Evolutionary conservation across 1,140 invertebrate species (phyloP).

Genomic region (Helicoverpa zea): DNA sequence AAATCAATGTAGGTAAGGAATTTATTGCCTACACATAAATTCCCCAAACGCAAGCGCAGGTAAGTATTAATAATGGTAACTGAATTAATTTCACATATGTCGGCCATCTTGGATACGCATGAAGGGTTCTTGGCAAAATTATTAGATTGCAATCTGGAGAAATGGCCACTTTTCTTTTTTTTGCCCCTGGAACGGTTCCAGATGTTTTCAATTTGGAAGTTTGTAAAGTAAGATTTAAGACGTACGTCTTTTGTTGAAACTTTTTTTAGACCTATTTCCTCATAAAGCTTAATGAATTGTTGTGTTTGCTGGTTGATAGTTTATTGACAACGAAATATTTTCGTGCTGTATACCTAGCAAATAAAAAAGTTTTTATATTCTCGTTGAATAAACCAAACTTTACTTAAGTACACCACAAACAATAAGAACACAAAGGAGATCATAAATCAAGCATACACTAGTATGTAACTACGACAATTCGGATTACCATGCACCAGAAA

Average conservation of each 20-base stretch:
- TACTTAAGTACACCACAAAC: conserved; percentile 5
- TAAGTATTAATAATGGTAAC: conserved; percentile 56
- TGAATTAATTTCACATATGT: conserved; percentile 55
- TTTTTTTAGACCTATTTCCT: neutral
- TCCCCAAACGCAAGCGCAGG: conserved; percentile 47
- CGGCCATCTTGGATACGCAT: neutral
- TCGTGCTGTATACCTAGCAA: neutral
- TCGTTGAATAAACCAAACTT: conserved; percentile 5
- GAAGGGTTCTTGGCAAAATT: conserved; percentile 47
- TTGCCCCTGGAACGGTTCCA: conserved; percentile 35
- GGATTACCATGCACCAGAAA: conserved; percentile 41
- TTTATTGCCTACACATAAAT: conserved; percentile 48
- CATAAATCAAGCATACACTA: conserved; percentile 36
- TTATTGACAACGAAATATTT: too few species aligned
- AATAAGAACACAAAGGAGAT: conserved; percentile 15
- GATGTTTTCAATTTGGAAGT: conserved; percentile 40
- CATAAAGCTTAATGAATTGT: too few species aligned
- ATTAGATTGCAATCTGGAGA: conserved; percentile 41
- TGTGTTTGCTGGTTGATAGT: too few species aligned
- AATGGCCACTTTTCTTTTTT: conserved; percentile 34
- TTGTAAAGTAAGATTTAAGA: conserved; percentile 23
- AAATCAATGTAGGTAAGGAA: conserved; percentile 59
- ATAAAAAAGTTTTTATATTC: neutral
- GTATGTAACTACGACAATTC: conserved; percentile 30
- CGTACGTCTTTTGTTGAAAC: conserved; percentile 1